These are phyloP conservation scores for Nephila pilipes DNA, from an alignment of 1,140 invertebrate species.

Conservation along the genomic window DNA sequence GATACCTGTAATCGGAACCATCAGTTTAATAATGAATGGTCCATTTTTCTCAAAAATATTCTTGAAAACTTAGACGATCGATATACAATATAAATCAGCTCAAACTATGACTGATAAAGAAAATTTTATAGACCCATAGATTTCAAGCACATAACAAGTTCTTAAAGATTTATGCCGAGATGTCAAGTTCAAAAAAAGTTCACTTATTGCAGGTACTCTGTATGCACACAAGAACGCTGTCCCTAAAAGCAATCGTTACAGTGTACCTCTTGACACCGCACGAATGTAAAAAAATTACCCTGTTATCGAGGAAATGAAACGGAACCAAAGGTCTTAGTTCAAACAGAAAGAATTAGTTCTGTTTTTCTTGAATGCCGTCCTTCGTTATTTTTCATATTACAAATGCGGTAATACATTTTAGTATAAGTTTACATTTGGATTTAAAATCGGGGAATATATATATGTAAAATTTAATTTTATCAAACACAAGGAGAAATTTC, in stretches of 20 bases:
- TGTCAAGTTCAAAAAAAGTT: slow-evolving; percentile 1
- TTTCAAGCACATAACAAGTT: not conserved
- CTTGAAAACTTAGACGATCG: not conserved
- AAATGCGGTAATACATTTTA: no score
- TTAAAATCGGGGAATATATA: no score
- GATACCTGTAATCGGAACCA: no score
- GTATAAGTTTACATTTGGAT: no score
- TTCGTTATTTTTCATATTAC: no score
- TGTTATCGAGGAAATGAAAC: not conserved
- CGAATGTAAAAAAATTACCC: not conserved
- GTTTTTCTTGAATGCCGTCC: no score
- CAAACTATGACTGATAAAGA: not conserved
- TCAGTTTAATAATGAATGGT: no score
- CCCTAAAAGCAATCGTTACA: not conserved
- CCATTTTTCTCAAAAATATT: no score
- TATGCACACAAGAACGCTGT: not conserved
- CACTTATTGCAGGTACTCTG: not conserved
- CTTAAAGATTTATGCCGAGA: not conserved
- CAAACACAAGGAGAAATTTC: no score
- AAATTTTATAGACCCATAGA: not conserved
- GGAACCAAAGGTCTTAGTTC: slow-evolving; percentile 7
- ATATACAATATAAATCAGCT: not conserved
- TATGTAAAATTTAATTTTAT: no score
- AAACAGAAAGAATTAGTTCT: not conserved
- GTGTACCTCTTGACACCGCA: not conserved